Evolutionary conservation across 2,888 invertebrate genomes (phyloP).

Genomic region (Netelia fuscicornis): DNA sequence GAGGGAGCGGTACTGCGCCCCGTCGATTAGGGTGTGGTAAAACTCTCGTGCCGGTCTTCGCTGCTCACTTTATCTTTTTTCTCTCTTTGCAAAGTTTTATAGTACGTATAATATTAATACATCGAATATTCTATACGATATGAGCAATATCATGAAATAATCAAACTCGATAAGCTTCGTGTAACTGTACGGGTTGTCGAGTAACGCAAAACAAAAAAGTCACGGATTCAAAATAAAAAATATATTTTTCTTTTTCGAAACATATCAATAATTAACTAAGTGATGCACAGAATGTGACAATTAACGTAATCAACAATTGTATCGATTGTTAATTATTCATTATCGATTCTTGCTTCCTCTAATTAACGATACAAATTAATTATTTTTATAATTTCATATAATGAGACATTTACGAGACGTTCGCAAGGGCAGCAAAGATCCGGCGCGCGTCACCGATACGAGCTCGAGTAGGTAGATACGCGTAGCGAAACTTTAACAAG

Average conservation of each 20-base stretch:
- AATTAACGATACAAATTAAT: background rate
- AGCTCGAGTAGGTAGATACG: background rate
- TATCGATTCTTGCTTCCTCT: too few relatives aligned
- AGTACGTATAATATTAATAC: conserved; percentile 48
- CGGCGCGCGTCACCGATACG: conserved; percentile 6
- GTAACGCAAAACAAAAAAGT: too few relatives aligned
- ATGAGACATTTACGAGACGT: background rate
- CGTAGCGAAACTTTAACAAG: conserved; percentile 47
- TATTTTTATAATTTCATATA: background rate
- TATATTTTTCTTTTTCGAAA: too few relatives aligned
- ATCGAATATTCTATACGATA: conserved; percentile 37
- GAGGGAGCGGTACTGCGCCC: conserved; percentile 31
- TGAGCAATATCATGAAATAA: conserved; percentile 54
- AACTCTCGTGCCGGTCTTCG: conserved; percentile 28
- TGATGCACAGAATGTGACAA: too few relatives aligned
- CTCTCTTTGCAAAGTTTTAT: conserved; percentile 20
- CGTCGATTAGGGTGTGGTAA: conserved; percentile 62
- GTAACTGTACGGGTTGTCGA: background rate
- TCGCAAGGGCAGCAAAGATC: conserved; percentile 1
- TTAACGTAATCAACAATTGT: too few relatives aligned
- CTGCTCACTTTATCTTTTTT: conserved; percentile 34
- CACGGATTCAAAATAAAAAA: too few relatives aligned
- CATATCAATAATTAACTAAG: too few relatives aligned
- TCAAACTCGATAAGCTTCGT: conserved; percentile 26
- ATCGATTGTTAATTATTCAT: too few relatives aligned